Evolutionary conservation across 2,888 invertebrate genomes (phyloP).

Genomic region (Nudaria mundana): DNA sequence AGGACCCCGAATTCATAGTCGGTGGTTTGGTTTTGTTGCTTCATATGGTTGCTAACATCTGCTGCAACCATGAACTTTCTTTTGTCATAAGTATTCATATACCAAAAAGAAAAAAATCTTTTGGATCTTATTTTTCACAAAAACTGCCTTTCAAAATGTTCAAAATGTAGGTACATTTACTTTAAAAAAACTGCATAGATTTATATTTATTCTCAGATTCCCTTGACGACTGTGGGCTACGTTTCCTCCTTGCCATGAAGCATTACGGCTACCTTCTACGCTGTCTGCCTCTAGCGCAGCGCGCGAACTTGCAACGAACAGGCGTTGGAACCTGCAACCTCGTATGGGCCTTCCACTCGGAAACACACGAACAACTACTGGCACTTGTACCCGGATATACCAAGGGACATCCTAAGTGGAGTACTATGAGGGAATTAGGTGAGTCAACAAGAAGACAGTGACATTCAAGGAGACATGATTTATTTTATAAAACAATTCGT

Average conservation of each 20-base stretch:
- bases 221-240: constrained; percentile 97
- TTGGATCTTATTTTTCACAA: too few species aligned
- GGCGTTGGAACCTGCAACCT: constrained; percentile 95
- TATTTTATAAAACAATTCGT: too few species aligned
- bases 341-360: constrained; percentile 99
- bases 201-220: constrained; percentile 80
- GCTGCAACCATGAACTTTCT: too few species aligned
- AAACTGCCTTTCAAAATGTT: too few species aligned
- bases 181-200: too few species aligned
- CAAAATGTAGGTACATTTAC: too few species aligned
- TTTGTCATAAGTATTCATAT: too few species aligned
- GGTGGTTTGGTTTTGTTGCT: too few species aligned
- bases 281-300: constrained; percentile 94
- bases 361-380: constrained; percentile 97
- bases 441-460: constrained; percentile 25
- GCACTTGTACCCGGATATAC: constrained; percentile 93
- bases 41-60: too few species aligned
- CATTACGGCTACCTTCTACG: constrained; percentile 97
- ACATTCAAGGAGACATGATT: too few species aligned
- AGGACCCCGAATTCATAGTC: too few species aligned
- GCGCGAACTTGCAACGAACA: constrained; percentile 91
- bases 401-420: constrained; percentile 94
- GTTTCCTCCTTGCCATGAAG: constrained; percentile 98
- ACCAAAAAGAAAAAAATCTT: too few species aligned
- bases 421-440: constrained; percentile 92